Conservation (phyloP, 2,797 vertebrate species). For the Rhincodon typus region DNA sequence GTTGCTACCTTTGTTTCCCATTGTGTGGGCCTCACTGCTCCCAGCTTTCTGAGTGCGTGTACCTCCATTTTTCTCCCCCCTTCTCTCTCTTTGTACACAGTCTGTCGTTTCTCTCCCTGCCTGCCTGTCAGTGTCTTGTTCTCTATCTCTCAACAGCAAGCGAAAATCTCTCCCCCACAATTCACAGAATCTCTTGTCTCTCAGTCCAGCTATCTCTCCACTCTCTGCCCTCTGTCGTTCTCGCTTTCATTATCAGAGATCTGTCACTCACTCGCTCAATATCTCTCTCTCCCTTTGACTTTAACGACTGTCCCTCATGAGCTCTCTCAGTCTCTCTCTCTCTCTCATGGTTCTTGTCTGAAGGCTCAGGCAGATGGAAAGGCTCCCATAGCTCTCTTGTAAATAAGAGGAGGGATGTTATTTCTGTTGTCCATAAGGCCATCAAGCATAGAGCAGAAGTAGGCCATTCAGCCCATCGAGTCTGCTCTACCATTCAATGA, state of each 20-base stretch:
- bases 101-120: neutral
- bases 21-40: neutral
- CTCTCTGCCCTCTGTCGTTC: too few species aligned
- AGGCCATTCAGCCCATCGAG: too few species aligned
- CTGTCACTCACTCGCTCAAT: neutral
- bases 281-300: neutral
- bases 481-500: too few species aligned
- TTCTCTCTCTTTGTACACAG: neutral
- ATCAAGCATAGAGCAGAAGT: too few species aligned
- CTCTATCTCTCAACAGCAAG: neutral
- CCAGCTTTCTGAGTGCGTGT: neutral
- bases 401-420: too few species aligned
- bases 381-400: too few species aligned
- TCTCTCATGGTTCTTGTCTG: neutral
- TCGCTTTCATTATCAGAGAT: too few species aligned
- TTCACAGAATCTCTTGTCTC: neutral
- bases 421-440: too few species aligned
- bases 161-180: neutral
- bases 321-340: neutral
- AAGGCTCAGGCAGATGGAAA: too few species aligned
- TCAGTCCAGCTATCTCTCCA: neutral
- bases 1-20: neutral
- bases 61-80: neutral
- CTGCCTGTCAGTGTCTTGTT: neutral
- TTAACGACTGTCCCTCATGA: too few species aligned